Percentiles rank a stretch among this genome's conserved stretches.
Evolutionary conservation across 2,113 vertebrate species (phyloP).

Genomic region (Megaceryle torquata): DNA sequence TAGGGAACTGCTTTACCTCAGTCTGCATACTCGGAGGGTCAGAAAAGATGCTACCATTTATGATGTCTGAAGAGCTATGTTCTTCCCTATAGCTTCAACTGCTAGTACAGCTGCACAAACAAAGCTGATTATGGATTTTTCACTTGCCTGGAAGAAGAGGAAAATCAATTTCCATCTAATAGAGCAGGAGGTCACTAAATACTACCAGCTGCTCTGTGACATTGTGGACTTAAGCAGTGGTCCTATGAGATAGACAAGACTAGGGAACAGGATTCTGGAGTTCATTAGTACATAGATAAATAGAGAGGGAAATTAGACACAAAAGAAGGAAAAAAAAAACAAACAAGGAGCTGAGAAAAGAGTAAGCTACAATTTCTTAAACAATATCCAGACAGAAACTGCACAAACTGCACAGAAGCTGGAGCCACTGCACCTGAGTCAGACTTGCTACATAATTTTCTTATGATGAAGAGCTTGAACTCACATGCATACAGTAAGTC

Average conservation of each 20-base stretch:
- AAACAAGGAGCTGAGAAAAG: background rate
- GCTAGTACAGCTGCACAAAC: background rate
- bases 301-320: conserved; percentile 2
- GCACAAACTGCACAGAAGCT: background rate
- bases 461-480: background rate
- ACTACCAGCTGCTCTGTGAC: conserved; percentile 7
- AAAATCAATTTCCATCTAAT: conserved; percentile 45
- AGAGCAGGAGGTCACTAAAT: background rate
- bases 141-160: background rate
- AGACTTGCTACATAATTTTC: background rate
- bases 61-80: background rate
- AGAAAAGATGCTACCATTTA: background rate
- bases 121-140: conserved; percentile 53
- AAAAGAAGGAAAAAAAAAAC: background rate
- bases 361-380: background rate
- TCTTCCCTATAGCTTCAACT: background rate
- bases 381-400: background rate
- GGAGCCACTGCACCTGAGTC: background rate
- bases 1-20: background rate
- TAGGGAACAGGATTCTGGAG: background rate
- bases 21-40: background rate
- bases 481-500: background rate
- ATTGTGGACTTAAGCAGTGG: background rate
- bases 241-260: background rate
- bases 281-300: conserved; percentile 3